Conservation (phyloP, 2,797 vertebrate species). For the Danio jaintianensis region DNA sequence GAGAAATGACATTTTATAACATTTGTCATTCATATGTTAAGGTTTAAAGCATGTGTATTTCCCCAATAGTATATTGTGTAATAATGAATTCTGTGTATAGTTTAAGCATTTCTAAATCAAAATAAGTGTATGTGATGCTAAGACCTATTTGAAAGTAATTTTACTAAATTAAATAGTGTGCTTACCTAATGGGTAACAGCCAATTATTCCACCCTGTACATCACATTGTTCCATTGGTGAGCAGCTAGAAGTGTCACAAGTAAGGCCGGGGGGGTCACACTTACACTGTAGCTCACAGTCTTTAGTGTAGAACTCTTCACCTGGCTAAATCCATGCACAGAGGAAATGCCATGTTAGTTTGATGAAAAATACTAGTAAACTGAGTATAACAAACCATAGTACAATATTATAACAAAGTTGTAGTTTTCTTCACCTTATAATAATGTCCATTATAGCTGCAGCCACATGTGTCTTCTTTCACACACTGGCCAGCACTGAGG, state of each 20-base stretch:
- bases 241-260: constrained; percentile 71
- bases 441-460: constrained; percentile 74
- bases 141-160: too few species aligned
- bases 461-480: constrained; percentile 69
- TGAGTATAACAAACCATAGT: background rate
- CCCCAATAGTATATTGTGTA: too few species aligned
- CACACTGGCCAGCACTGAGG: constrained; percentile 76
- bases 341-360: background rate
- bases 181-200: constrained; percentile 80
- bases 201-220: constrained; percentile 71
- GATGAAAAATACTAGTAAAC: background rate
- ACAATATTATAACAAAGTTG: too few species aligned
- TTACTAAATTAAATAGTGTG: background rate
- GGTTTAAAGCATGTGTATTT: too few species aligned
- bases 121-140: too few species aligned
- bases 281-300: constrained; percentile 76
- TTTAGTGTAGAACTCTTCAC: constrained; percentile 76
- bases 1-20: background rate
- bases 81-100: too few species aligned
- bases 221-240: constrained; percentile 74
- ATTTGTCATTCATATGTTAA: too few species aligned
- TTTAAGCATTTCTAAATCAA: too few species aligned
- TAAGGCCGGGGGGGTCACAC: constrained; percentile 68
- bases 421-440: constrained; percentile 64
- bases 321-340: constrained; percentile 69